Evolutionary conservation across 1,140 invertebrate genomes (phyloP), one percentile per base, ranked within the genome.

Genomic region (Zaprionus vittiger): DNA sequence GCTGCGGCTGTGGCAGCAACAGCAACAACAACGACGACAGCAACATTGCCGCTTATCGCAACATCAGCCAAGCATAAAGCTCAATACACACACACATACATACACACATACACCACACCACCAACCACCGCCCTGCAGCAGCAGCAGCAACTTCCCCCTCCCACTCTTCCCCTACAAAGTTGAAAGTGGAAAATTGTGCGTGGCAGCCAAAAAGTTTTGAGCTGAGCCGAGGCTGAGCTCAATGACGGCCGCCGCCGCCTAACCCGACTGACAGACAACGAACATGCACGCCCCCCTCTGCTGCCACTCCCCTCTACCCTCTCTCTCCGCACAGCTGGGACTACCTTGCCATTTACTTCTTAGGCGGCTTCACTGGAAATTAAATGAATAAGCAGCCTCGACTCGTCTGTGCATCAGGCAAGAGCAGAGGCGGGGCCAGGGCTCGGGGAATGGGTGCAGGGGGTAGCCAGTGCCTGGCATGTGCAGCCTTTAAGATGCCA

Each of bases 101-200:
- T 55, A 26, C 55, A 59, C 31, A 20, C 66, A 41, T 4, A 17
- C 54, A 56, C 52, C 63, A 31, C 24, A 28, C 41, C 63, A 73
- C 6, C 70, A 67, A 73, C 68, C 59, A 74, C 60, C 74, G 47
- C 69, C 74, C 69, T 65, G 55, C 69, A 69, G 38, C 71, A 72
- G 41, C 63, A 73, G 17, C 47, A 49, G 20, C 65, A 55, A 62
- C n/a, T 63, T 12, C 28, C 49, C 9, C 52, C 28, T 28, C 4
- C 47, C 6, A 59, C 20, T 22, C 44, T 49, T 28, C 44, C 34
- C 52, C 34, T 37, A 6, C 12, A 80, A 89, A 89, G 79, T 89
- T 89, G 85, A 89, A 89, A 90, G 85, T 89, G 85, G 84, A 89
- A 89, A 89, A 90, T 89, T 89, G 84, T 89, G 84, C 85, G 84